phyloP scores from a whole-genome alignment of 2,888 invertebrate genomes.

The Lacanobia wlatinum region DNA sequence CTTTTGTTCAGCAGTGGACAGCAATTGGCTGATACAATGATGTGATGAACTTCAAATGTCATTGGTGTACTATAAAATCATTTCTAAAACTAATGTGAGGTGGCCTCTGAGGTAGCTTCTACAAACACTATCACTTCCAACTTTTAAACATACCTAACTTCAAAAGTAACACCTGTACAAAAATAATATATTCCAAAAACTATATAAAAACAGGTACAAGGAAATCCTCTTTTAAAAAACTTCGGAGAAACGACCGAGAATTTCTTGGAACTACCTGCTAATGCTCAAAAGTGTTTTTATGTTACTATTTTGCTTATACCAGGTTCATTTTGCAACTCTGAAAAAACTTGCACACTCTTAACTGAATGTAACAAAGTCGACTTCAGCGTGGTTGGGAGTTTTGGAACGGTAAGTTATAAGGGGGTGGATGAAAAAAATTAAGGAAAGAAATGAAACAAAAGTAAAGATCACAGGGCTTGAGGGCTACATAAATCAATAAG shows the following conservation, averaged over 20 bases:
- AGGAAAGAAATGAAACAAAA: slow-evolving; percentile 72
- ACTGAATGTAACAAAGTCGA: neutral
- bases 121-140: neutral
- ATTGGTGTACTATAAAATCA: too few species aligned
- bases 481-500: slow-evolving; percentile 78
- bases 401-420: slow-evolving; percentile 26
- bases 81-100: neutral
- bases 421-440: slow-evolving; percentile 57
- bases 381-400: neutral
- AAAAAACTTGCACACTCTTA: slow-evolving; percentile 17
- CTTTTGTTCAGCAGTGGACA: too few species aligned
- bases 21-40: too few species aligned
- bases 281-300: slow-evolving; percentile 72
- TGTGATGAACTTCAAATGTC: too few species aligned
- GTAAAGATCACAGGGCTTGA: slow-evolving; percentile 69
- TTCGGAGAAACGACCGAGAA: slow-evolving; percentile 77
- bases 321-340: neutral
- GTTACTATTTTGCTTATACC: slow-evolving; percentile 54
- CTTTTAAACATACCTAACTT: neutral
- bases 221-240: slow-evolving; percentile 70
- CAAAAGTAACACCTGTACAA: slow-evolving; percentile 40
- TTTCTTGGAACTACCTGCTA: slow-evolving; percentile 82
- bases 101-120: neutral
- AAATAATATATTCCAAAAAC: slow-evolving; percentile 58
- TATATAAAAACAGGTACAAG: slow-evolving; percentile 57